Conservation (phyloP, 2,797 vertebrate genomes). For the Acanthopagrus latus region DNA sequence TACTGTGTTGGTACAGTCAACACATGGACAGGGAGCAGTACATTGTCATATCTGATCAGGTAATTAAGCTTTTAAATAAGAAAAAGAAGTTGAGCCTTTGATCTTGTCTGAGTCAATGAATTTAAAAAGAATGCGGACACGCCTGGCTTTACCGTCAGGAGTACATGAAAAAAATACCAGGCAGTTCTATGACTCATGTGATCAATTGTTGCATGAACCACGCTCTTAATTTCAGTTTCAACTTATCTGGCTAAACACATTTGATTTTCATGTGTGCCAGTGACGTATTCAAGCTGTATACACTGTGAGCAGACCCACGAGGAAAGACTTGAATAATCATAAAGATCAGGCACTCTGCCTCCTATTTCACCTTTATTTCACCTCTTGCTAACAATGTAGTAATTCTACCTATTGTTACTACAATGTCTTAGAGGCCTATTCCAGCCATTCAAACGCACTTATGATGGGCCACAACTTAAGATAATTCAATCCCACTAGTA, state of each 20-base stretch:
- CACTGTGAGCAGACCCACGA: slow-evolving; percentile 1
- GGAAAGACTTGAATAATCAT: slow-evolving; percentile 25
- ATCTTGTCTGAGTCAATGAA: background rate
- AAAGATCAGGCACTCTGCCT: slow-evolving; percentile 12
- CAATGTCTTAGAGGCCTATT: slow-evolving; percentile 14
- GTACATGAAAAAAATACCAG: slow-evolving; percentile 22
- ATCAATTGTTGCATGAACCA: background rate
- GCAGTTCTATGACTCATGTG: slow-evolving; percentile 31
- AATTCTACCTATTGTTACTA: background rate
- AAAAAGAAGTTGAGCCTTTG: slow-evolving; percentile 4
- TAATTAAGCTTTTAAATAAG: background rate
- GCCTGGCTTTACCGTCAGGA: slow-evolving; percentile 1
- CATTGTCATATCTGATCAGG: background rate
- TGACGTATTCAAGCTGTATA: slow-evolving; percentile 1
- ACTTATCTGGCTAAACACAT: background rate
- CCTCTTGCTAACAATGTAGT: slow-evolving; percentile 1
- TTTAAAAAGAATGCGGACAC: slow-evolving; percentile 8
- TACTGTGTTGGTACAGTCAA: background rate
- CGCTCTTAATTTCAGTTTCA: slow-evolving; percentile 21
- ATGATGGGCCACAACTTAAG: slow-evolving; percentile 4
- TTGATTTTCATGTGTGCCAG: background rate
- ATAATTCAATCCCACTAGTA: slow-evolving; percentile 30
- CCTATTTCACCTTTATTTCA: slow-evolving; percentile 14
- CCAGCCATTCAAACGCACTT: slow-evolving; percentile 30
- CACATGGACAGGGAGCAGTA: slow-evolving; percentile 6